phyloP scores from a whole-genome alignment of 2,797 vertebrate genomes.

The Streptopelia turtur region DNA sequence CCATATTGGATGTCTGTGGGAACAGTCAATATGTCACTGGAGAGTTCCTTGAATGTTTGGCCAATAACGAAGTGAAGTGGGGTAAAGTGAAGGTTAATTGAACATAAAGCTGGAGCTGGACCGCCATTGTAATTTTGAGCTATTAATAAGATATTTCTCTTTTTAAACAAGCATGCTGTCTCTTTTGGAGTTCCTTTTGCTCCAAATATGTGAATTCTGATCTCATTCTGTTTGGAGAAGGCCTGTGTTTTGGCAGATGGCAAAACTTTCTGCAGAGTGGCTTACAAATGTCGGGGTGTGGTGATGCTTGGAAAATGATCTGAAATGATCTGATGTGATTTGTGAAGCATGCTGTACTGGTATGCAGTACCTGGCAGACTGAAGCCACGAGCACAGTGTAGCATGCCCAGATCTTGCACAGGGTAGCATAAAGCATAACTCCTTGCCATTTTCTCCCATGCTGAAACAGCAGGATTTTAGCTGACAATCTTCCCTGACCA shows the following conservation, averaged over 20 bases:
- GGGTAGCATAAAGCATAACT: constrained; percentile 24
- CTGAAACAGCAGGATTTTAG: constrained; percentile 76
- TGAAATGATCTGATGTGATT: not conserved
- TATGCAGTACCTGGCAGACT: not conserved
- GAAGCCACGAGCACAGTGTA: not conserved
- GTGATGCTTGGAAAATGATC: not conserved
- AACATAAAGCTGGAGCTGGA: not conserved
- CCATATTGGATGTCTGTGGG: not conserved
- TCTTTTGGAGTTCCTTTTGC: not conserved
- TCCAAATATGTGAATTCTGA: constrained; percentile 32
- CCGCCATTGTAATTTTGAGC: not conserved
- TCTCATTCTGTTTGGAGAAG: constrained; percentile 33
- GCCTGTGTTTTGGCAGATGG: constrained; percentile 19
- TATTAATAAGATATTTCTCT: not conserved
- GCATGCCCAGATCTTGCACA: not conserved
- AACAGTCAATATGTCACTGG: not conserved
- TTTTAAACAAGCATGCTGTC: not conserved
- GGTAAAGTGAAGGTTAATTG: not conserved
- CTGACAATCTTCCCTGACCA: constrained; percentile 70
- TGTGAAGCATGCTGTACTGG: not conserved
- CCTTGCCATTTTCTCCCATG: constrained; percentile 45
- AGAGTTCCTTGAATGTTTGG: not conserved
- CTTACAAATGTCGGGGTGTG: not conserved
- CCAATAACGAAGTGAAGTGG: not conserved
- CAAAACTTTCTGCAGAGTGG: constrained; percentile 1